Conservation (phyloP, 2,113 vertebrate species). For the Sorex fumeus region DNA sequence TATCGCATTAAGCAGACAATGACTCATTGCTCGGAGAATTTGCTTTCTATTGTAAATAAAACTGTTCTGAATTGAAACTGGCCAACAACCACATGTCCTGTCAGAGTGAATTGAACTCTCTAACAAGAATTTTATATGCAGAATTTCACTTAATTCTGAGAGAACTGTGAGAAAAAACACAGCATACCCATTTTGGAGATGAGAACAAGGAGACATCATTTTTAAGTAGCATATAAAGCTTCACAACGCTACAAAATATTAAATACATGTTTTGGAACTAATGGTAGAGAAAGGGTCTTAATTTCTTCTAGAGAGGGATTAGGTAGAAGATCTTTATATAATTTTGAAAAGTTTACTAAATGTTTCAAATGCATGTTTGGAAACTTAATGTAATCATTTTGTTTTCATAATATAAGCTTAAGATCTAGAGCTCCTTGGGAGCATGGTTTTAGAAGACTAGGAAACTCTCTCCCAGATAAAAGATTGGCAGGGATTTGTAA, state of each 20-base stretch:
- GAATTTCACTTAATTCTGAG: constrained; percentile 4
- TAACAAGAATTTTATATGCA: neutral
- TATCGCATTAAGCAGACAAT: neutral
- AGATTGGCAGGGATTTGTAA: neutral
- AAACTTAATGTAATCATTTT: neutral
- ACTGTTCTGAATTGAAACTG: neutral
- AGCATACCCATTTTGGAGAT: neutral
- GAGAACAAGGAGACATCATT: neutral
- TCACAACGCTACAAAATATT: neutral
- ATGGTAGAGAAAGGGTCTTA: neutral
- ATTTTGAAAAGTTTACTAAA: constrained; percentile 2
- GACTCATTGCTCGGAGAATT: neutral
- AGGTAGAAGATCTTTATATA: neutral
- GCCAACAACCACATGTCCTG: neutral
- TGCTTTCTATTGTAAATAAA: neutral
- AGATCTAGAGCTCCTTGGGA: neutral
- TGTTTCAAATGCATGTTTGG: neutral
- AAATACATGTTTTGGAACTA: constrained; percentile 41
- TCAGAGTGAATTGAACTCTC: neutral
- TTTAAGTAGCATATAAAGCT: neutral
- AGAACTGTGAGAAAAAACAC: neutral
- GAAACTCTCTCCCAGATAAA: neutral
- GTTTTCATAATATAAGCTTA: constrained; percentile 29
- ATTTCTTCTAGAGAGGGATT: rapidly evolving
- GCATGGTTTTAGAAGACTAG: neutral